Base-by-base conservation (phyloP, 2,797 vertebrate genomes). In the Typhlichthys eigenmanni region DNA sequence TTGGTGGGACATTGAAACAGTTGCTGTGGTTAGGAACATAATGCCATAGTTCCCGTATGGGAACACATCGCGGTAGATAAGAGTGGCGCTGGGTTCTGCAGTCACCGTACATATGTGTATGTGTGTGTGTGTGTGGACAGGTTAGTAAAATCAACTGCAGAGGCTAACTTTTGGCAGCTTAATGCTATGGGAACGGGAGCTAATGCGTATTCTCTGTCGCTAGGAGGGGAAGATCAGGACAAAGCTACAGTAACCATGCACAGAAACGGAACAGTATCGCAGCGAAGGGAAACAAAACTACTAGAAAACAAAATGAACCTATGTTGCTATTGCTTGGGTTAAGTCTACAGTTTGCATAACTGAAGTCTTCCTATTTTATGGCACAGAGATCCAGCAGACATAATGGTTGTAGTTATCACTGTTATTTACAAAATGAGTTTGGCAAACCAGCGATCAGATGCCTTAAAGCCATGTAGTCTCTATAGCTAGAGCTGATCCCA, bases 401-500 rank as follows among this genome's bases (percentile, higher is more conserved):
- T 78, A 93, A 94, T 91, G 92, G 92, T 94, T 91, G 92, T 89
- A 89, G 87, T 91, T 93, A 68, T 76, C 69, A 64, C 86, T 74
- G 85, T 94, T 98, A 98, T 99, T 98, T 98, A 99, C 96, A 98
- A 96, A 93, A 92, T 92, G 89, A 92, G 84, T 91, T 92, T 93
- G 94, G 92, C 93, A 92, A 93, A 95, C 92, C 92, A 88, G 90
- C 89, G 92, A 93, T 95, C 85, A 70, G 95, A 96, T 94, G 94
- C 92, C 94, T 97, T 96, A 95, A 98, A 98, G 96, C 96, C 96
- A 94, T 94, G 95, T 90, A 93, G 84, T 89, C 93, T 93, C 93
- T 94, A 95, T 94, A 94, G 92, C 90, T 93, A 95, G 91, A 90
- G 90, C 86, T 85, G 92, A 95, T 94, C 92, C 94, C 95, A 93